Percentiles rank a stretch among this genome's conserved stretches.
Conservation (phyloP, 1,140 invertebrate species). For the Wiebesia pumilae region DNA sequence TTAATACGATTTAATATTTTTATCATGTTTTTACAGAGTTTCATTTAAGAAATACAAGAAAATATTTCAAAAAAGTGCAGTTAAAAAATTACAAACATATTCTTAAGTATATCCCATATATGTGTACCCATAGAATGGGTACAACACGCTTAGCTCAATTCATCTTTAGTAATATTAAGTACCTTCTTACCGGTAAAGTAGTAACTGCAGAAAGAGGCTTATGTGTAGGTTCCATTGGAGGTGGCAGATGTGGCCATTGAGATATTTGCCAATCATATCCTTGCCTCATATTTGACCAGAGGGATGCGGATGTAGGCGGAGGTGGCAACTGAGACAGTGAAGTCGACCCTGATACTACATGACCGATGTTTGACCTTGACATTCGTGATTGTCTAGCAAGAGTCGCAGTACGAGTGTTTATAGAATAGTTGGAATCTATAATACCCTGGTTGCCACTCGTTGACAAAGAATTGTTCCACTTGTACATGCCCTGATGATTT, state of each 20-base stretch:
- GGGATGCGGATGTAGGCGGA: slow-evolving; percentile 52
- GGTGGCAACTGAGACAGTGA: neutral
- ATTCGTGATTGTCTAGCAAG: slow-evolving; percentile 53
- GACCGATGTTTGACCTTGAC: slow-evolving; percentile 50
- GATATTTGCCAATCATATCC: slow-evolving; percentile 63
- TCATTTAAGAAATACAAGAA: no score
- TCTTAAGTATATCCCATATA: no score
- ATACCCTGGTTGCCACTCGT: neutral
- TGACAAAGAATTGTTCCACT: slow-evolving; percentile 48
- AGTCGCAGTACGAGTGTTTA: slow-evolving; percentile 29
- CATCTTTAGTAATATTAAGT: neutral
- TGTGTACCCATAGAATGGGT: no score
- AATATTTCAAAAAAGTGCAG: no score
- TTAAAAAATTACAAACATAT: no score
- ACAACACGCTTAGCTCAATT: no score
- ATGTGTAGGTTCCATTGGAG: slow-evolving; percentile 59
- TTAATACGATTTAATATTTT: neutral
- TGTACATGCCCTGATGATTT: slow-evolving; percentile 54
- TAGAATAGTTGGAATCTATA: slow-evolving; percentile 55
- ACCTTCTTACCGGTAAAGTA: slow-evolving; percentile 63
- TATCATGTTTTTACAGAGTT: no score
- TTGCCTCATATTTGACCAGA: slow-evolving; percentile 60
- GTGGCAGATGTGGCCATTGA: slow-evolving; percentile 60
- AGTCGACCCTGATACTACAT: neutral
- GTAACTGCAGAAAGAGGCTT: slow-evolving; percentile 67